phyloP scores from a whole-genome alignment of 2,888 invertebrate species.

The Archips xylosteana region DNA sequence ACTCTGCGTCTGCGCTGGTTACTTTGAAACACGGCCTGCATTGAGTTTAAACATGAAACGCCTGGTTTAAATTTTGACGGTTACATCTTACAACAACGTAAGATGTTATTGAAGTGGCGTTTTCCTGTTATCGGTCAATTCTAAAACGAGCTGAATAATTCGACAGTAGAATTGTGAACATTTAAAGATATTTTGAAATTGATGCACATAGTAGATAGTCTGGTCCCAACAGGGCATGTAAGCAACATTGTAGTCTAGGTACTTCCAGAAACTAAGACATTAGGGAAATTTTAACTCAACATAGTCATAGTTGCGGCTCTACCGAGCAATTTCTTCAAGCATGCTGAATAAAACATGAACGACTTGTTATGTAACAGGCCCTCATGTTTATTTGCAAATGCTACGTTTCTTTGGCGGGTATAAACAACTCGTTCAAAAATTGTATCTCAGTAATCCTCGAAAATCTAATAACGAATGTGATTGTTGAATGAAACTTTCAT shows the following conservation, averaged over 20 bases:
- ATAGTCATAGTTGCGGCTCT: conserved; percentile 9
- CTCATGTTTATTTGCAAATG: conserved; percentile 34
- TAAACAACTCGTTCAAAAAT: background rate
- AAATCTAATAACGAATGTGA: background rate
- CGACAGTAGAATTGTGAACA: background rate
- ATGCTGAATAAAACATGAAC: conserved; percentile 54
- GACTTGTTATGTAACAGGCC: conserved; percentile 52
- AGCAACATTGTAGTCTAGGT: background rate
- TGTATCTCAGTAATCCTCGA: background rate
- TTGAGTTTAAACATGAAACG: conserved; percentile 12
- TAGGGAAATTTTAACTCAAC: conserved; percentile 18
- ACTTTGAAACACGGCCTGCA: conserved; percentile 18
- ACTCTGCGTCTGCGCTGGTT: conserved; percentile 49
- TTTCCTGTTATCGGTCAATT: conserved; percentile 8
- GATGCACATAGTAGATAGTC: background rate
- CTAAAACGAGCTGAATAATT: background rate
- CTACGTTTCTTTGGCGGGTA: conserved; percentile 7
- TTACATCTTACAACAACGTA: conserved; percentile 10
- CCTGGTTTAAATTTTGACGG: conserved; percentile 25
- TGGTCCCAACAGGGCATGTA: background rate
- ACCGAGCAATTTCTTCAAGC: conserved; percentile 43
- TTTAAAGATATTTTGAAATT: background rate
- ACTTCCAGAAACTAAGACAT: conserved; percentile 42
- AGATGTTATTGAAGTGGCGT: background rate
- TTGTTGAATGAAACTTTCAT: background rate